These are phyloP conservation scores for Ellobium chinense DNA, from an alignment of 2,888 invertebrate genomes.

Conservation along the genomic window DNA sequence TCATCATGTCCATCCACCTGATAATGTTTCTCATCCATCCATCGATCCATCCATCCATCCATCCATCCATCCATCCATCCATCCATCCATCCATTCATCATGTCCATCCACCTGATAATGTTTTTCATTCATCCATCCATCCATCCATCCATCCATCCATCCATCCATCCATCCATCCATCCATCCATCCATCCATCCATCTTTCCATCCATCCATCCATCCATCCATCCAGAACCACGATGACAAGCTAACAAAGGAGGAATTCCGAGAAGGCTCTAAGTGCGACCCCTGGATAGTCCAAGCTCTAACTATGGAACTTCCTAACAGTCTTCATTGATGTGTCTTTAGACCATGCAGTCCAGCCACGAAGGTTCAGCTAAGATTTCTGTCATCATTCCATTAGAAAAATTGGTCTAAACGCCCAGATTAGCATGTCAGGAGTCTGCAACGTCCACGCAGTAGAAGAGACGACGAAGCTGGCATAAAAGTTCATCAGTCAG, in stretches of 20 bases:
- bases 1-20: no score
- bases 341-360: no score
- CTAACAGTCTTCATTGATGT: conserved; percentile 1
- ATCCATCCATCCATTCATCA: not conserved
- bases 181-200: not conserved
- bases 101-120: no score
- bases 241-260: conserved; percentile 80
- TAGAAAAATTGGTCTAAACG: no score
- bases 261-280: conserved; percentile 80
- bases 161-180: not conserved
- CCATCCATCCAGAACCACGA: conserved; percentile 78
- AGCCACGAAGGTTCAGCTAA: no score
- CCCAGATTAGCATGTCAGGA: no score
- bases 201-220: not conserved
- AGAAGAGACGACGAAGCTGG: no score
- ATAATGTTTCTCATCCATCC: not conserved
- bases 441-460: no score
- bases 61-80: not conserved
- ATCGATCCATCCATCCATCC: not conserved
- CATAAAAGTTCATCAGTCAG: no score
- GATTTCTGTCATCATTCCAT: no score
- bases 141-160: not conserved
- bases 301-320: conserved; percentile 72
- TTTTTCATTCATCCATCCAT: not conserved
- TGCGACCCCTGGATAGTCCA: conserved; percentile 81